phyloP scores from a whole-genome alignment of 2,797 vertebrate species.

The Ibycter americanus region DNA sequence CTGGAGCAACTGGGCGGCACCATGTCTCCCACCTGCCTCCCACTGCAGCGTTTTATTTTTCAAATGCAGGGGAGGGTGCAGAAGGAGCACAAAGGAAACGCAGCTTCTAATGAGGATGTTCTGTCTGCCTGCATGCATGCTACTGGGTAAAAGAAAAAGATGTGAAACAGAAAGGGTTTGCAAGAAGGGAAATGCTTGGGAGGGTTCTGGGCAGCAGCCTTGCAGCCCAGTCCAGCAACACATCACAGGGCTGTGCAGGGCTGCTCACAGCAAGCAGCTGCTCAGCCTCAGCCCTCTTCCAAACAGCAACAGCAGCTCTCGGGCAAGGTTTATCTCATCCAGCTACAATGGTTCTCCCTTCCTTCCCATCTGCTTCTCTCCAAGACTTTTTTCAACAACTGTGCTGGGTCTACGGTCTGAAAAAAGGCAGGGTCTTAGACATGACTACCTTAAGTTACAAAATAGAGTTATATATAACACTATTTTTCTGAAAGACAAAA shows the following conservation, averaged over 20 bases:
- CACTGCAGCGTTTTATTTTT: background rate
- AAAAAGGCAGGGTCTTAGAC: background rate
- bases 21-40: background rate
- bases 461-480: background rate
- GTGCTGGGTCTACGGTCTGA: background rate
- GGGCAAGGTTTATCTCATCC: background rate
- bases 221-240: background rate
- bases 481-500: background rate
- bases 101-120: fast-evolving
- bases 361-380: background rate
- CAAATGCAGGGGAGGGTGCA: background rate
- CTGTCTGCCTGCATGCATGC: fast-evolving
- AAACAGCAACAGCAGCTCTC: background rate
- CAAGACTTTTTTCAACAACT: background rate
- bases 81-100: background rate
- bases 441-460: background rate
- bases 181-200: fast-evolving
- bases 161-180: background rate
- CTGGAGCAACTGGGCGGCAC: background rate
- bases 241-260: background rate
- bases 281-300: background rate
- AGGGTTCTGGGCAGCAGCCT: background rate
- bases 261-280: background rate
- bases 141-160: background rate
- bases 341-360: background rate